Evolutionary conservation across 2,797 vertebrate genomes (phyloP), one percentile per base, ranked within the genome.

Genomic region (Urosaurus nigricauda): DNA sequence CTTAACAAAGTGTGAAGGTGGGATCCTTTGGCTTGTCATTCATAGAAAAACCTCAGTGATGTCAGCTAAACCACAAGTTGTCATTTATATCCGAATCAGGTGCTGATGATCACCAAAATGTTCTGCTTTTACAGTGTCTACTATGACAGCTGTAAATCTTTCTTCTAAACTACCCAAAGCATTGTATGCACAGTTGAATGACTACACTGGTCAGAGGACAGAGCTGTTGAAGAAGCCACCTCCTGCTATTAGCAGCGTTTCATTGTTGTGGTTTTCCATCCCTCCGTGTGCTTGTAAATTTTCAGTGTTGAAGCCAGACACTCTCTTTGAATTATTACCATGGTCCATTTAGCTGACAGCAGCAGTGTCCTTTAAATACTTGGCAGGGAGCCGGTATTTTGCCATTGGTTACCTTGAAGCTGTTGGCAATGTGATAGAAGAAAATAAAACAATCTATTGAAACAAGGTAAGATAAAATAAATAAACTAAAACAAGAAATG

Each of bases 331-430:
- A 88, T 88, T 47, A 90, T 85, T 51, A 32, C 26, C 70, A 70
- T 85, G 70, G 0, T 43, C 14, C 81, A 92, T 65, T 70, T 86
- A 43, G 85, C 68, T 81, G 89, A 84, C 32, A 80, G 16, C 90
- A 58, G 17, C 0, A 17, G 17, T 86, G 0, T 87, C 90, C 88
- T 90, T 70, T 32, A 5, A 0, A 1, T 79, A 24, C 82, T 89
- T 91, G 19, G 0, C 0, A n/a, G 68, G n/a, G 0, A 80, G 26
- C 1, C 86, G 13, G 2, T 58, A 43, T 1, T 0, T 77, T 87
- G 85, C 43, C 29, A 56, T n/a, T 84, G 81, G 14, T 51, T 86
- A 11, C 29, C 19, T 79, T 86, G 35, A 73, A 35, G 26, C 81
- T 92, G 74, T 73, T 91, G 75, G 58, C 47, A 83, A 1, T 51